phyloP scores from a whole-genome alignment of 2,113 vertebrate species.

The Stomatorhinus ivindoensis region DNA sequence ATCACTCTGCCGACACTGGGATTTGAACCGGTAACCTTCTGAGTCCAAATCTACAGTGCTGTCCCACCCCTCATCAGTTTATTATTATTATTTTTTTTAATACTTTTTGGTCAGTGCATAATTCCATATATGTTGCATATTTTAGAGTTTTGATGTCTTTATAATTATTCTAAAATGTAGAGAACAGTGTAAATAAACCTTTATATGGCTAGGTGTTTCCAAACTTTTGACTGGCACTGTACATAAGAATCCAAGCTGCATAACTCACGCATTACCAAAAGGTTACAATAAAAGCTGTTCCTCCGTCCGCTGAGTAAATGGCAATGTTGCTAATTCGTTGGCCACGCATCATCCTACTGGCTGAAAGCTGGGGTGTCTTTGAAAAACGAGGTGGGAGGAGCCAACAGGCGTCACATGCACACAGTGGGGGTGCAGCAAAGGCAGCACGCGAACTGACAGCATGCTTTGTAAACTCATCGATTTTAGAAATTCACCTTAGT shows the following conservation, averaged over 20 bases:
- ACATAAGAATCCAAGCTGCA: not conserved
- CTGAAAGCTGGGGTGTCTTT: not conserved
- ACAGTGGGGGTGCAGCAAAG: not conserved
- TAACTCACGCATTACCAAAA: not conserved
- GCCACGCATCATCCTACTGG: not conserved
- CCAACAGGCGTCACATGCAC: not conserved
- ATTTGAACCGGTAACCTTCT: not conserved
- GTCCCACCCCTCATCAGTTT: not conserved
- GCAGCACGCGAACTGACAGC: not conserved
- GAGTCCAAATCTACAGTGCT: not conserved
- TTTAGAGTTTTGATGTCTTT: not conserved
- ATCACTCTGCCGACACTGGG: not conserved
- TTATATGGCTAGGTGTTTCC: not conserved
- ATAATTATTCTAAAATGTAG: not conserved
- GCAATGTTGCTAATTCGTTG: not conserved
- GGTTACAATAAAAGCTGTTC: not conserved
- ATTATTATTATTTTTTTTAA: not conserved
- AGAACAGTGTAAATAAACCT: not conserved
- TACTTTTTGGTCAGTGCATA: not conserved
- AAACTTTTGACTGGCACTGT: not conserved
- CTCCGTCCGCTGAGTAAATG: not conserved
- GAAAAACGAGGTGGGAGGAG: not conserved
- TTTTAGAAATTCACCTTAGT: not conserved
- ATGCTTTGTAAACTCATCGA: not conserved
- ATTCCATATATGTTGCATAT: not conserved